Conservation (phyloP, 2,888 invertebrate genomes). For the Orthosia incerta region DNA sequence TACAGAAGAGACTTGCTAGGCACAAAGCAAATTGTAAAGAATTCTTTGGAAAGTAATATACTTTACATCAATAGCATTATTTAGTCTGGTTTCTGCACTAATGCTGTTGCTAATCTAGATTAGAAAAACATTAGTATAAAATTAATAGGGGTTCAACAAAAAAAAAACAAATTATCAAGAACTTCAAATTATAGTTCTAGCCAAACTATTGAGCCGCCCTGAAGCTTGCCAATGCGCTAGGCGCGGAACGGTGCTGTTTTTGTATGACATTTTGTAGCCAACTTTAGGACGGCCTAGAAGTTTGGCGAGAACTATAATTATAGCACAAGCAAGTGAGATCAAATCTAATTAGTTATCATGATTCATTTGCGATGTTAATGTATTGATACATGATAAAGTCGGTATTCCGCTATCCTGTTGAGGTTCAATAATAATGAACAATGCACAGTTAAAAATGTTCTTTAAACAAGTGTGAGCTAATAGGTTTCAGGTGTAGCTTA, state of each 20-base stretch:
- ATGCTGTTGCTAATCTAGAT: background rate
- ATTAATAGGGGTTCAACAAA: background rate
- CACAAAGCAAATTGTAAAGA: background rate
- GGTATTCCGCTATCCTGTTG: background rate
- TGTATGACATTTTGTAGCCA: no score
- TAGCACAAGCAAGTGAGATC: background rate
- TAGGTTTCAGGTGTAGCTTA: conserved; percentile 27
- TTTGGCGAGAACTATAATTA: background rate
- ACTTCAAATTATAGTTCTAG: no score
- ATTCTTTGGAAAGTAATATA: background rate
- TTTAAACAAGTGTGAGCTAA: background rate
- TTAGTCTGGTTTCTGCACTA: background rate
- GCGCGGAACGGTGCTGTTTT: no score
- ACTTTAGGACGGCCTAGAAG: no score
- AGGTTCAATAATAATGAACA: background rate
- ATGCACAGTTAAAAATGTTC: background rate
- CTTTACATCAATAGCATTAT: no score
- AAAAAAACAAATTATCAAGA: no score
- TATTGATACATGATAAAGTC: conserved; percentile 8
- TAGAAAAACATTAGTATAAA: background rate
- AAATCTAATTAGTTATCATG: background rate
- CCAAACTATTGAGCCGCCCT: no score
- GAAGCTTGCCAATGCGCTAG: no score
- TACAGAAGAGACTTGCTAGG: no score
- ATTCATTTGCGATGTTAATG: background rate